Evolutionary conservation across 2,113 vertebrate species (phyloP).

Genomic region (Glaucidium brasilianum): DNA sequence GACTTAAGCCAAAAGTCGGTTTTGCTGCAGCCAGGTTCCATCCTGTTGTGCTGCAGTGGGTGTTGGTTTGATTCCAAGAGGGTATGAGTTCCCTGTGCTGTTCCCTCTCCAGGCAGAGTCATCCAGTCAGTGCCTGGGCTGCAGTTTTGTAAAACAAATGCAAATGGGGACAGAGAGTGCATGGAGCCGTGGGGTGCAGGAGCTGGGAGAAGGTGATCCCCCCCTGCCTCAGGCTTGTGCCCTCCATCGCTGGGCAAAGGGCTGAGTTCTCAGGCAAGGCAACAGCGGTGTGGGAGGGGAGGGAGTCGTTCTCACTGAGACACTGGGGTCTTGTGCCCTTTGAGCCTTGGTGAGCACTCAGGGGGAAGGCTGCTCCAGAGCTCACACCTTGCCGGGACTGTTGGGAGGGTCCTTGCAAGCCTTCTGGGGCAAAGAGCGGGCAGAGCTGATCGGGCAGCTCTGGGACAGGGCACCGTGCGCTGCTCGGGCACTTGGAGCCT

Average conservation of each 20-base stretch:
- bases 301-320: not conserved
- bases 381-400: fast-evolving
- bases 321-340: not conserved
- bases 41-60: not conserved
- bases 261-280: not conserved
- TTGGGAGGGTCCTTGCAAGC: not conserved
- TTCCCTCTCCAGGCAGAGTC: not conserved
- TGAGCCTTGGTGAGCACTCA: fast-evolving
- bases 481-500: not conserved
- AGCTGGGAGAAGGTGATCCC: too few relatives aligned
- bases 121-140: not conserved
- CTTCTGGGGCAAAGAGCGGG: not conserved
- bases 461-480: not conserved
- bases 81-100: not conserved
- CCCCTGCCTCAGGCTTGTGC: fast-evolving
- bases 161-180: not conserved
- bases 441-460: not conserved
- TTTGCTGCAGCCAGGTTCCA: not conserved
- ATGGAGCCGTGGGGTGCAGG: fast-evolving
- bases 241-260: not conserved
- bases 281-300: not conserved
- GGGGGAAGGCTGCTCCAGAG: not conserved
- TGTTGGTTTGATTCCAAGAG: not conserved
- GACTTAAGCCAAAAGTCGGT: not conserved
- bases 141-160: not conserved